Conservation (phyloP, 1,140 invertebrate genomes). For the Sycophila sp. region DNA sequence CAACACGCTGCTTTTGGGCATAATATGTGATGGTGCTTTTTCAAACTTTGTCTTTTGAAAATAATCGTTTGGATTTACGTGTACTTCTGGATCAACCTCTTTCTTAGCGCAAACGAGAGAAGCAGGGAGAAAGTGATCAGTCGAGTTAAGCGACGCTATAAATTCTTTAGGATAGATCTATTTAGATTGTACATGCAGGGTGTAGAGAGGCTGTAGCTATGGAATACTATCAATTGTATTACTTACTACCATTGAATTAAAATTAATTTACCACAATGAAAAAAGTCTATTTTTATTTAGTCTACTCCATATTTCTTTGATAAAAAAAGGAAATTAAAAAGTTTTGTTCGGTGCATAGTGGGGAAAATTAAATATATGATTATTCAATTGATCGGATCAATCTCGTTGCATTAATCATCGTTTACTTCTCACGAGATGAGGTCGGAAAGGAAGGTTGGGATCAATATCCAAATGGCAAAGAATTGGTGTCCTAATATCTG, state of each 20-base stretch:
- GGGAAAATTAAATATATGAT: no score
- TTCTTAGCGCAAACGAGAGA: background rate
- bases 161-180: constrained; percentile 40
- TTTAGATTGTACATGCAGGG: constrained; percentile 48
- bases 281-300: background rate
- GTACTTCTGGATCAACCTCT: constrained; percentile 1
- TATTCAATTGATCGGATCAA: no score
- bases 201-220: constrained; percentile 52
- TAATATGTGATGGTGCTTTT: no score
- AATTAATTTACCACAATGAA: constrained; percentile 33
- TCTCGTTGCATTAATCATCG: no score
- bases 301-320: no score
- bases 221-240: constrained; percentile 45
- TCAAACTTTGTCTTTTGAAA: no score
- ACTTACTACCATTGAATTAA: constrained; percentile 44
- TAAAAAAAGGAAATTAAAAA: no score
- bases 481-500: no score
- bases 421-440: constrained; percentile 27
- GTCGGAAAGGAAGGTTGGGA: constrained; percentile 11
- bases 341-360: no score
- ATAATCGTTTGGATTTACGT: no score
- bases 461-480: constrained; percentile 33
- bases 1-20: no score
- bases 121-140: background rate
- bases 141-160: constrained; percentile 12